Base-by-base conservation (phyloP, 2,888 invertebrate genomes). In the Apodemia mormo region DNA sequence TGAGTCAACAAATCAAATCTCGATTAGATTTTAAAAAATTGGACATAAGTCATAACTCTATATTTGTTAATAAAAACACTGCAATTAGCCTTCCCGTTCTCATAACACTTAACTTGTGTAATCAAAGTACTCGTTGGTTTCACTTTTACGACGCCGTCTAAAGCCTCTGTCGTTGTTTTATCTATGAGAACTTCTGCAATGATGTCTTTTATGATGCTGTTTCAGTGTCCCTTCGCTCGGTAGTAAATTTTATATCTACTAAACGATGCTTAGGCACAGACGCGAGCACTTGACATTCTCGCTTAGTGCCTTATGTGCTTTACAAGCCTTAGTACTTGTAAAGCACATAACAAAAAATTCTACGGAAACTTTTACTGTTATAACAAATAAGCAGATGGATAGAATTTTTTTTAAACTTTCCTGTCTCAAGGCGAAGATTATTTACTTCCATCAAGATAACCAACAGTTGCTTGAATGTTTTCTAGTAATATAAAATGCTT, bases 131-230 rank as follows among this genome's bases (percentile, higher is more conserved):
- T 7, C n/a, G 52, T 52, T n/a, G n/a, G n/a, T n/a, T 52, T n/a
- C 52, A n/a, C n/a, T n/a, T 52, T 52, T n/a, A 52, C 52, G 45
- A n/a, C n/a, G 4, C 52, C n/a, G 7, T 7, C 52, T 52, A n/a
- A 52, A 52, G 52, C 52, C 52, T 52, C 52, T 52, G 52, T 7
- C 52, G 1, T 52, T 52, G 52, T 52, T 52, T 52, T 52, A 52
- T 52, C n/a, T 52, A 52, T 7, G 52, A n/a, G 52, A 49, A 52
- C 52, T 52, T n/a, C 52, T 52, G 52, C 52, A n/a, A n/a, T 52
- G 52, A 52, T 52, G n/a, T 52, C 7, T 52, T 52, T 52, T 52
- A 52, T 52, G n/a, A 52, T 7, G 52, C 52, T 52, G 7, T 52
- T 52, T 14, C 52, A 52, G 52, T 52, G n/a, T n/a, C 52, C n/a